phyloP scores from a whole-genome alignment of 2,888 invertebrate genomes.

The Tinea semifulvella region DNA sequence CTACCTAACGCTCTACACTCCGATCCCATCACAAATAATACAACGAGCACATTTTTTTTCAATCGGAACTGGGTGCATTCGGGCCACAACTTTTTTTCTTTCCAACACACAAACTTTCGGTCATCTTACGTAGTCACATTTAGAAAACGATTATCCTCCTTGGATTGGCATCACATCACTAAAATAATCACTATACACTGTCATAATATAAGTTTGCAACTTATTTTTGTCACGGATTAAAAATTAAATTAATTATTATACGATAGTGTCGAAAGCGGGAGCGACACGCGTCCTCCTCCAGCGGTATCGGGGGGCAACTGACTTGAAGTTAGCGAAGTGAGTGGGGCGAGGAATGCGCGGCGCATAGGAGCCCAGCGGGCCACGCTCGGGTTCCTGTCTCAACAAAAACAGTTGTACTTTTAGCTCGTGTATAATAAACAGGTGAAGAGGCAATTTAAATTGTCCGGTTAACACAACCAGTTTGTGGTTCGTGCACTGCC shows the following conservation, averaged over 20 bases:
- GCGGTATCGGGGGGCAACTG: constrained; percentile 51
- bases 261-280: constrained; percentile 44
- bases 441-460: constrained; percentile 33
- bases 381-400: constrained; percentile 45
- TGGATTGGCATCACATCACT: constrained; percentile 43
- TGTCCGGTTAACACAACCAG: constrained; percentile 55
- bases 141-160: constrained; percentile 25
- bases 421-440: neutral
- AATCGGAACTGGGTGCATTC: constrained; percentile 39
- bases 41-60: constrained; percentile 38
- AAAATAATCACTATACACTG: constrained; percentile 20
- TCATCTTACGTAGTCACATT: constrained; percentile 43
- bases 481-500: constrained; percentile 60
- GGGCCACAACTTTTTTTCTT: constrained; percentile 50
- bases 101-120: constrained; percentile 49
- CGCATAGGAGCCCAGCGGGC: constrained; percentile 55
- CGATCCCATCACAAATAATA: constrained; percentile 46
- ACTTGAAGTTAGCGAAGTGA: constrained; percentile 49
- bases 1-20: constrained; percentile 57
- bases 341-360: constrained; percentile 62
- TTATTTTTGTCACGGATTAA: constrained; percentile 24
- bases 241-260: constrained; percentile 24
- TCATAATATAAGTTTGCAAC: constrained; percentile 30
- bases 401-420: constrained; percentile 26
- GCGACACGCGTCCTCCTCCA: constrained; percentile 42